Base-by-base conservation (phyloP, 2,888 invertebrate species). In the Papilio protenor region DNA sequence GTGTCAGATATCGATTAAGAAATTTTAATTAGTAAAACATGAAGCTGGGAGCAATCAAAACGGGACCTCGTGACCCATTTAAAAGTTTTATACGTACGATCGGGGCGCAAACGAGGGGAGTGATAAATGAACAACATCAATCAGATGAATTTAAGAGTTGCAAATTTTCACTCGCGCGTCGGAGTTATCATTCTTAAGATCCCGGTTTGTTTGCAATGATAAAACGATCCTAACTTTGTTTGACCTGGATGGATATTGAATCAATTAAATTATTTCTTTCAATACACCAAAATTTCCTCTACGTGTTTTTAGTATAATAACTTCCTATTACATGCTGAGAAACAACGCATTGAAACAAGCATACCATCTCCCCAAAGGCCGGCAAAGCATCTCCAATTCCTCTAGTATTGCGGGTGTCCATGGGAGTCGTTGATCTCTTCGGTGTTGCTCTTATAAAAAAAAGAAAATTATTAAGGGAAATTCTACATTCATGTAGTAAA, bases 51-150 rank as follows among this genome's bases (percentile, higher is more conserved):
- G 91, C 88, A 92, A 93, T 92, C 91, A 90, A 88, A 86, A 85
- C 84, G 87, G 87, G 90, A 92, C 93, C 93, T 89, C 91, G 91
- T 94, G 94, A 94, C 94, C 94, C 86, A 94, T 94, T 94, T 89
- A 94, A 94, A 94, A 94, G 91, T 94, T 93, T 90, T 88, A 90
- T 91, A 87, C 88, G 87, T 84, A 82, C 83, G 78, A 84, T 83
- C 85, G 83, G 79, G 84, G 85, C 82, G 83, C 85, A 87, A 92
- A 91, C 90, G 90, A 94, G 94, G 93, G 93, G 92, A 90, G 88
- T 94, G 94, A 94, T 94, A 94, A 94, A 94, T 94, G 94, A 89
- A 89, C 84, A 87, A 88, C 94, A 94, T 94, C 94, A 93, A 94
- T 94, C 94, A 94, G 91, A 88, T 86, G 90, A 92, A 91, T 91